These are phyloP conservation scores for Herpetotheres cachinnans DNA, from an alignment of 2,113 vertebrate species.

Conservation along the genomic window DNA sequence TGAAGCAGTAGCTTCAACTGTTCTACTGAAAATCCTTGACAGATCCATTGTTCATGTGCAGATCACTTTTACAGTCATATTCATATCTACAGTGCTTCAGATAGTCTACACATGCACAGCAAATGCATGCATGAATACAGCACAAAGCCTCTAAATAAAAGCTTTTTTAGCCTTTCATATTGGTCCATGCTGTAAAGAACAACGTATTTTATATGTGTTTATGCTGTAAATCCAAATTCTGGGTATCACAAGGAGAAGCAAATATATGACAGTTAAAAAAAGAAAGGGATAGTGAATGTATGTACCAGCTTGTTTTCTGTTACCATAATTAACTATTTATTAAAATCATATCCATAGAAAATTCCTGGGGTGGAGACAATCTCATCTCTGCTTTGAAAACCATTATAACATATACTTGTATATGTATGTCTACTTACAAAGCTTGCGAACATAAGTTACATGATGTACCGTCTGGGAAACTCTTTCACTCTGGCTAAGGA, in stretches of 20 bases:
- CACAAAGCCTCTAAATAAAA: neutral
- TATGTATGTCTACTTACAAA: neutral
- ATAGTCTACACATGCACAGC: neutral
- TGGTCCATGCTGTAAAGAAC: neutral
- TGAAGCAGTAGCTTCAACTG: conserved; percentile 14
- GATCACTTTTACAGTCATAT: neutral
- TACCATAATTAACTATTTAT: neutral
- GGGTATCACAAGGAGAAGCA: neutral
- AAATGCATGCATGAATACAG: neutral
- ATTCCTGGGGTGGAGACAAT: neutral
- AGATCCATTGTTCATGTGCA: neutral
- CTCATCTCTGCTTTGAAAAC: neutral
- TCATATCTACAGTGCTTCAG: neutral
- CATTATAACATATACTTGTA: neutral
- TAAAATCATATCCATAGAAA: neutral
- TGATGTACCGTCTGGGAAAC: neutral
- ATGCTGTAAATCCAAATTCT: neutral
- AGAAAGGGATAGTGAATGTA: neutral
- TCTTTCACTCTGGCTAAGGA: neutral
- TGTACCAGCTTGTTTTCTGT: neutral
- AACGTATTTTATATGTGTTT: neutral
- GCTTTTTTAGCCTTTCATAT: neutral
- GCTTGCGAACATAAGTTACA: neutral
- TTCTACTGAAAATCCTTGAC: neutral
- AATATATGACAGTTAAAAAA: neutral